A percentile compares a stretch with the other conserved stretches of the same genome.
Conservation (phyloP, 1,140 invertebrate species). For the Bathynomus jamesi region DNA sequence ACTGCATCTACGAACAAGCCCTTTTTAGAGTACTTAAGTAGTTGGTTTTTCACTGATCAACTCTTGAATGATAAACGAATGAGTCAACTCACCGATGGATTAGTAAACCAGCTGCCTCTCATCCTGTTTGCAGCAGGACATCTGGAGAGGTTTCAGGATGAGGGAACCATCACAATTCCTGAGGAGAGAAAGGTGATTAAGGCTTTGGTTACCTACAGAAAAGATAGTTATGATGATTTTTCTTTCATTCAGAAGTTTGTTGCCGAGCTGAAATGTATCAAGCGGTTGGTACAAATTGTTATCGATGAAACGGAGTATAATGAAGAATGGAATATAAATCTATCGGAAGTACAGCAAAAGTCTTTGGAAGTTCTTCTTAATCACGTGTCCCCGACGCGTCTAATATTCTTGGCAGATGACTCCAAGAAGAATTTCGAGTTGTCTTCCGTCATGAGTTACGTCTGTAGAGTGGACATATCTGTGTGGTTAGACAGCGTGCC, state of each 20-base stretch:
- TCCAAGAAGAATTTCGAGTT: conserved; percentile 19
- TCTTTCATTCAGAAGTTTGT: conserved; percentile 26
- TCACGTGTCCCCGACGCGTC: conserved; percentile 23
- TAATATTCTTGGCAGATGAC: conserved; percentile 26
- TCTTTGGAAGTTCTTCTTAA: conserved; percentile 23
- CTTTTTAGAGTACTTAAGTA: neutral
- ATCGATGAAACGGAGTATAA: conserved; percentile 29
- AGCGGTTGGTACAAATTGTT: conserved; percentile 18
- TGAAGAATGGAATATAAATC: conserved; percentile 27
- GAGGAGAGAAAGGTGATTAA: conserved; percentile 9
- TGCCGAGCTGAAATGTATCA: conserved; percentile 15
- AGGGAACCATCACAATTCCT: neutral
- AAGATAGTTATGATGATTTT: conserved; percentile 23
- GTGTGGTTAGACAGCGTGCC: conserved; percentile 29
- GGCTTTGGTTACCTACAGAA: conserved; percentile 17
- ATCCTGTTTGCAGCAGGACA: neutral
- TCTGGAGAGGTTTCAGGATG: neutral
- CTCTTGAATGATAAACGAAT: neutral
- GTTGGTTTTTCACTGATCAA: neutral
- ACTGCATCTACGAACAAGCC: neutral
- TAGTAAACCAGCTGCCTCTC: neutral
- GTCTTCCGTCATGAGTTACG: conserved; percentile 14
- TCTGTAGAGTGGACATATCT: conserved; percentile 29
- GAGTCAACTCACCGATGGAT: neutral
- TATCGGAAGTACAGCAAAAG: conserved; percentile 16